A percentile compares a stretch with the other conserved stretches of the same genome.
phyloP scores from a whole-genome alignment of 2,888 invertebrate genomes.

The Rutpela maculata region DNA sequence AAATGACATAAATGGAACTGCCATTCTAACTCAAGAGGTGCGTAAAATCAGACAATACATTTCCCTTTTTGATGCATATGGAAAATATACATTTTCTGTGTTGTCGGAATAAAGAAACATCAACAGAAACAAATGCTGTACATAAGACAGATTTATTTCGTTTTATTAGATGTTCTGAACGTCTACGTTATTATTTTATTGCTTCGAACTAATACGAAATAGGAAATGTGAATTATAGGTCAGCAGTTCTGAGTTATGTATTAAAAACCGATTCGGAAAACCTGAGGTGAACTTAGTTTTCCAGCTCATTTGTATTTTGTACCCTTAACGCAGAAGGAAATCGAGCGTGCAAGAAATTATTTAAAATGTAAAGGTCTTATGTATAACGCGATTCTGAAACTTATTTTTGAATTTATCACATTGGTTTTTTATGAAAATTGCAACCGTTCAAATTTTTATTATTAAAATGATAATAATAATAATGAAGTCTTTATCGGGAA shows the following conservation, averaged over 20 bases:
- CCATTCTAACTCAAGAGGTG: background rate
- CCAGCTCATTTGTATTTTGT: constrained; percentile 48
- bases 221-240: constrained; percentile 45
- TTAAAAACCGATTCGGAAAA: constrained; percentile 27
- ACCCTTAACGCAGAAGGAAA: constrained; percentile 37
- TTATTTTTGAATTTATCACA: background rate
- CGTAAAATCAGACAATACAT: constrained; percentile 7
- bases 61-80: background rate
- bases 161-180: constrained; percentile 46
- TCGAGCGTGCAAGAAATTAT: constrained; percentile 45
- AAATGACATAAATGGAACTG: constrained; percentile 9
- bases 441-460: background rate
- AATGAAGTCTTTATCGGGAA: no score
- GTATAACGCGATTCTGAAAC: background rate
- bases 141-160: constrained; percentile 47
- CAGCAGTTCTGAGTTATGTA: constrained; percentile 40
- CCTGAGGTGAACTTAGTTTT: constrained; percentile 40
- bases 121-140: constrained; percentile 32
- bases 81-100: constrained; percentile 31
- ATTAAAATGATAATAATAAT: no score
- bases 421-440: no score
- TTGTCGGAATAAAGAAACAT: constrained; percentile 42
- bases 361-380: constrained; percentile 32
- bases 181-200: constrained; percentile 51
- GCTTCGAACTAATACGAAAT: constrained; percentile 45